These are phyloP conservation scores for Sebastes iracundus DNA, from an alignment of 2,797 vertebrate genomes.

Conservation along the genomic window DNA sequence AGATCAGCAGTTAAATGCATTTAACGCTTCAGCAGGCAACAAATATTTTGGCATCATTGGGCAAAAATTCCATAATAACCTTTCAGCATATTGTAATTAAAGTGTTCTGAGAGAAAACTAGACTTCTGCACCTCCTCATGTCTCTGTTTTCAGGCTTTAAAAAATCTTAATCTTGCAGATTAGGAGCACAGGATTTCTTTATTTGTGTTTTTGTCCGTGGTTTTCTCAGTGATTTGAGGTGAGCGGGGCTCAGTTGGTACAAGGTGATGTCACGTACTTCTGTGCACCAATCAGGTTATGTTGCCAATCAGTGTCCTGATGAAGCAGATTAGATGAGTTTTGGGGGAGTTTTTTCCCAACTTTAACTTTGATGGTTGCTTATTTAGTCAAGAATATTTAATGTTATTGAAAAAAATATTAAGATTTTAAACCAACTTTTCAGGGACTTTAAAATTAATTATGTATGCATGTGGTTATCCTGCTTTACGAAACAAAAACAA, in stretches of 20 bases:
- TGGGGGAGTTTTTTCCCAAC: background rate
- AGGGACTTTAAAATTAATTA: background rate
- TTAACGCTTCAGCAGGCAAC: background rate
- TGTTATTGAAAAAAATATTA: background rate
- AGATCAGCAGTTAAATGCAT: background rate
- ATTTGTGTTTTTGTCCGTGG: background rate
- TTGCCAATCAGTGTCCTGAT: background rate
- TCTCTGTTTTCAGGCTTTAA: too few species aligned
- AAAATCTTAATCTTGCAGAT: too few species aligned
- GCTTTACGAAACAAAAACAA: background rate
- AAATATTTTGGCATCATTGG: rapidly evolving
- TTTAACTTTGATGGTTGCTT: background rate
- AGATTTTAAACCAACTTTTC: background rate
- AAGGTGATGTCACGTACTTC: background rate
- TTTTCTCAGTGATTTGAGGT: too few species aligned
- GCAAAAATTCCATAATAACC: too few species aligned
- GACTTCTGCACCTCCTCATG: too few species aligned
- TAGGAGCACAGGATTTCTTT: too few species aligned
- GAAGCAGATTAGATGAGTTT: background rate
- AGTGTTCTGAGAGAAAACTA: too few species aligned
- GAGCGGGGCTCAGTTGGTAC: background rate
- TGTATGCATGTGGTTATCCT: background rate
- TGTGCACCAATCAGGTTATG: background rate
- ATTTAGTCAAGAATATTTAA: background rate
- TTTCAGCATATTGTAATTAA: too few species aligned